These are phyloP conservation scores for Microcebus lehilahytsara DNA, from an alignment of 2,113 vertebrate species.

Conservation along the genomic window DNA sequence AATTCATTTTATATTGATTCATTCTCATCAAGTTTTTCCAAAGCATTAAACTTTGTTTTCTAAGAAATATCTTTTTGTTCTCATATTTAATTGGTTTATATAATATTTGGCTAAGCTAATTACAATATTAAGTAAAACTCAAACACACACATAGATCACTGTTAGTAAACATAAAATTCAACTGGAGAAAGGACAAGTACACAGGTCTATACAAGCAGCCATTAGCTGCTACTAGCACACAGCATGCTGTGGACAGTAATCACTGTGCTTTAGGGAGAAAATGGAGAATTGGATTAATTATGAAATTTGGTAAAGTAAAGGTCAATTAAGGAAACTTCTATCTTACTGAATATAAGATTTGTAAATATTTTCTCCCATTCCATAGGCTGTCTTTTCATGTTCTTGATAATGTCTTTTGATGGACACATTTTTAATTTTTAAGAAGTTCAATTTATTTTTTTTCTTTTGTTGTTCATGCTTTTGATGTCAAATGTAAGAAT, in stretches of 20 bases:
- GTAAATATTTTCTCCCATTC: not conserved
- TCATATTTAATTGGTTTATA: not conserved
- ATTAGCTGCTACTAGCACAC: not conserved
- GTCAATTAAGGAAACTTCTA: not conserved
- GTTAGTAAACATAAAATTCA: not conserved
- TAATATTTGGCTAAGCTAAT: not conserved
- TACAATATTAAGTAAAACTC: constrained; percentile 1
- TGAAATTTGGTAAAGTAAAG: not conserved
- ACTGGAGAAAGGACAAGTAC: not conserved
- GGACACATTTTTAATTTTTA: not conserved
- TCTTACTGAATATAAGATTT: not conserved
- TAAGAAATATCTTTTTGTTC: not conserved
- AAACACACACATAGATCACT: not conserved
- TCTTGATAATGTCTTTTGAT: not conserved
- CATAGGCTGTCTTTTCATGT: not conserved
- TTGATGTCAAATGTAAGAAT: not conserved
- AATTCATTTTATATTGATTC: not conserved
- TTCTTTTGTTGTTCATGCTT: not conserved
- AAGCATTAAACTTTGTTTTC: constrained; percentile 6
- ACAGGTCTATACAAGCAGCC: not conserved
- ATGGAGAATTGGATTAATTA: not conserved
- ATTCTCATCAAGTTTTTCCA: not conserved
- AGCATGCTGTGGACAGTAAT: not conserved
- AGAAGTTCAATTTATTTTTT: not conserved
- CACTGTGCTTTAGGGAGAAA: not conserved